Evolutionary conservation across 2,113 vertebrate genomes (phyloP).

Genomic region (Paraplagusia blochii): DNA sequence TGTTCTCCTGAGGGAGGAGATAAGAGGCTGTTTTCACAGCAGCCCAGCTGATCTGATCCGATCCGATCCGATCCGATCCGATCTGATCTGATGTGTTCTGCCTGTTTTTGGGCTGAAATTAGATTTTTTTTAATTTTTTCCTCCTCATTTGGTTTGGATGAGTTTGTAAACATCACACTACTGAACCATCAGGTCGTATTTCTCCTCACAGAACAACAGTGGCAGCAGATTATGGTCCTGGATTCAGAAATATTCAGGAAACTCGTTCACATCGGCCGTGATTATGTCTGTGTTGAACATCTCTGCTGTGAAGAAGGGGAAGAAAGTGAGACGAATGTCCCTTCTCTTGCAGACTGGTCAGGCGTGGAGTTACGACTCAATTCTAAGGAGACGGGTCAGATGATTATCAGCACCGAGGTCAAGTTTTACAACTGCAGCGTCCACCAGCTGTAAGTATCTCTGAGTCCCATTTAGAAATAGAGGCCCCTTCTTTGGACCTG

Average conservation of each 20-base stretch:
- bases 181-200: neutral
- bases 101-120: conserved; percentile 6
- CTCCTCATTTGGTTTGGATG: neutral
- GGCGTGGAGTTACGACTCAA: conserved; percentile 90
- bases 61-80: too few relatives aligned
- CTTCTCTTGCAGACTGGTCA: conserved; percentile 85
- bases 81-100: conserved; percentile 23
- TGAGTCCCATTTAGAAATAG: neutral
- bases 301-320: neutral
- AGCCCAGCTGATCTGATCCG: conserved; percentile 21
- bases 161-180: too few relatives aligned
- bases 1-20: conserved; percentile 32
- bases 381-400: conserved; percentile 91
- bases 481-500: conserved; percentile 3
- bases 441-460: conserved; percentile 89
- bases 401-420: conserved; percentile 95
- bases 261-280: neutral
- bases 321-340: neutral
- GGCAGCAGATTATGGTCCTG: neutral
- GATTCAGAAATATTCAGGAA: neutral
- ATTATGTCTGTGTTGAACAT: neutral
- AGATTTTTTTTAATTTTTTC: conserved; percentile 14
- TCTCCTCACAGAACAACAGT: neutral
- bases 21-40: conserved; percentile 36
- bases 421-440: conserved; percentile 99